These are phyloP conservation scores for Phrynocephalus vlangalii DNA, from an alignment of 2,797 vertebrate genomes.

Conservation along the genomic window DNA sequence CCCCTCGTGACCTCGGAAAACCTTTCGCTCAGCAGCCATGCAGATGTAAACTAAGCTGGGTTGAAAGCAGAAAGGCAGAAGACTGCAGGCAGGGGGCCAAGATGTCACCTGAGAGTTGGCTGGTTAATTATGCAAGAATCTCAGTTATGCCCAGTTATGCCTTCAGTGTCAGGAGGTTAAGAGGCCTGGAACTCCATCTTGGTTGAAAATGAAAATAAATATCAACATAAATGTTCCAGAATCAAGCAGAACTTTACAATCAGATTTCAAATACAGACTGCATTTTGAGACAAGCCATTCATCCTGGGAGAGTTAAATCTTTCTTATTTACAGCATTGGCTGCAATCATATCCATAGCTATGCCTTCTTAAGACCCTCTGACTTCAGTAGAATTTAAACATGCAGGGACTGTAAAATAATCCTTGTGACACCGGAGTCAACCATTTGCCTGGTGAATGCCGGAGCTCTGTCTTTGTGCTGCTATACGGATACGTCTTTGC, in stretches of 20 bases:
- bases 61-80: slow-evolving; percentile 19
- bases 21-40: slow-evolving; percentile 45
- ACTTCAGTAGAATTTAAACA: slow-evolving; percentile 34
- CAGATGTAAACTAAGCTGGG: slow-evolving; percentile 39
- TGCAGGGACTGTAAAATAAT: slow-evolving; percentile 40
- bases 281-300: slow-evolving; percentile 41
- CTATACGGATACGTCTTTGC: not conserved
- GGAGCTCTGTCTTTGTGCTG: not conserved
- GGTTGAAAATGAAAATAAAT: slow-evolving; percentile 18
- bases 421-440: slow-evolving; percentile 13
- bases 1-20: slow-evolving; percentile 49
- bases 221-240: slow-evolving; percentile 21
- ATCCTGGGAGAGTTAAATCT: not conserved
- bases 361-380: not conserved
- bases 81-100: slow-evolving; percentile 37
- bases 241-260: slow-evolving; percentile 27
- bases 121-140: slow-evolving; percentile 74
- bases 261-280: not conserved
- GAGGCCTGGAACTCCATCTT: slow-evolving; percentile 51
- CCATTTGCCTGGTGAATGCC: slow-evolving; percentile 14
- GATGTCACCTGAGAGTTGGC: slow-evolving; percentile 67
- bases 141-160: slow-evolving; percentile 59
- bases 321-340: slow-evolving; percentile 31
- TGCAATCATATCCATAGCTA: slow-evolving; percentile 12
- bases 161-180: slow-evolving; percentile 60